Conservation (phyloP, 2,797 vertebrate species). For the Trachops cirrhosus region DNA sequence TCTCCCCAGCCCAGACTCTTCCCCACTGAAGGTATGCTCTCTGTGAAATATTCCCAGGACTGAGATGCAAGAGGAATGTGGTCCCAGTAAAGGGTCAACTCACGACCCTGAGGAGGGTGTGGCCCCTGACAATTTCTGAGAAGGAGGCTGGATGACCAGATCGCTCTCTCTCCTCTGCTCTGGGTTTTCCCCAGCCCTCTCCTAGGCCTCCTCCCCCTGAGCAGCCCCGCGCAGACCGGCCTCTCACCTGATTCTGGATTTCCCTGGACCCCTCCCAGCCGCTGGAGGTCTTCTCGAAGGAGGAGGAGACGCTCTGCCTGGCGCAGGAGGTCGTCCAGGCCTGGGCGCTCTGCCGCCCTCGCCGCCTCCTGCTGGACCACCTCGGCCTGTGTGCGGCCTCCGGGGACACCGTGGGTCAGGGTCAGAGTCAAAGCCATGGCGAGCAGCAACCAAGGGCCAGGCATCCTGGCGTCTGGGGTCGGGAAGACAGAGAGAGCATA, state of each 20-base stretch:
- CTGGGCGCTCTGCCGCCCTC: rapidly evolving
- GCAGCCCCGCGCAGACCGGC: too few species aligned
- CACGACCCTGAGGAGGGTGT: rapidly evolving
- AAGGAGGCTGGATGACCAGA: neutral
- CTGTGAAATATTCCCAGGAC: neutral
- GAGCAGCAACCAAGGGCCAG: conserved; percentile 41
- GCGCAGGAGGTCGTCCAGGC: neutral
- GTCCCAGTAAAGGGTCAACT: neutral
- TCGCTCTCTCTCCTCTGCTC: neutral
- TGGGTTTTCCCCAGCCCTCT: rapidly evolving
- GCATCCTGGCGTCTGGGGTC: conserved; percentile 47
- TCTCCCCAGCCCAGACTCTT: neutral
- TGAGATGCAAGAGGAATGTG: neutral
- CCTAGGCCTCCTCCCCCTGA: rapidly evolving
- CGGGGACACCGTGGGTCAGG: neutral
- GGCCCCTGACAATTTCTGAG: neutral
- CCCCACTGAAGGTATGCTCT: neutral
- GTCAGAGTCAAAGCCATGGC: conserved; percentile 24
- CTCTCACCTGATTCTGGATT: conserved; percentile 17
- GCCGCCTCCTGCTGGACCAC: neutral
- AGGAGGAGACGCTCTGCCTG: conserved; percentile 32
- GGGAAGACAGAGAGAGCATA: neutral
- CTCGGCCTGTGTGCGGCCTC: neutral
- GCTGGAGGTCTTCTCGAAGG: conserved; percentile 39
- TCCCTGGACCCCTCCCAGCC: neutral